Evolutionary conservation across 2,113 vertebrate genomes (phyloP).

Genomic region (human): GRCh38 chr2:63093501-63094000

Average conservation of each 20-base stretch:
- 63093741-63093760: background rate
- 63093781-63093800: background rate
- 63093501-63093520: background rate
- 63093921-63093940: slow-evolving; percentile 8
- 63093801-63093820: background rate
- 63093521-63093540: background rate
- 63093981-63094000: background rate
- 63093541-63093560: background rate
- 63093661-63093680: background rate
- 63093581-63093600: background rate
- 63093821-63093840: background rate
- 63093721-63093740: background rate
- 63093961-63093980: background rate
- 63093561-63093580: background rate
- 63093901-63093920: background rate
- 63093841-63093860: background rate
- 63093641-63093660: background rate
- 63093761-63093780: background rate
- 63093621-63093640: background rate
- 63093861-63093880: slow-evolving; percentile 5
- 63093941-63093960: background rate
- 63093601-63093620: background rate
- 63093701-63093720: background rate
- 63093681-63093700: background rate
- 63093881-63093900: background rate